Conservation (phyloP, 2,797 vertebrate genomes). For the Uromys caudimaculatus region DNA sequence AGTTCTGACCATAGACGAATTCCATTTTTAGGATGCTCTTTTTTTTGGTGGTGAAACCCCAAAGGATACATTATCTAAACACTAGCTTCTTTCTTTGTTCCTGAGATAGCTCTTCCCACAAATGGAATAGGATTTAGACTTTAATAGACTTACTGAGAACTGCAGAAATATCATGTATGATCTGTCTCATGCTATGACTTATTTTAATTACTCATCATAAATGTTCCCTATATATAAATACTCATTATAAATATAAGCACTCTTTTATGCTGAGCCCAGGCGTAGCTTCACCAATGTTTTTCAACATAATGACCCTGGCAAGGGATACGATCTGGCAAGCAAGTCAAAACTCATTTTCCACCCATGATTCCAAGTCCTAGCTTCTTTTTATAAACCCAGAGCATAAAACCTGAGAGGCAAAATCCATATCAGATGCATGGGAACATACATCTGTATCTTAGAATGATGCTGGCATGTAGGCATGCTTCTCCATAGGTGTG, state of each 20-base stretch:
- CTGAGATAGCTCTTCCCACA: constrained; percentile 52
- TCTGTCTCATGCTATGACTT: constrained; percentile 73
- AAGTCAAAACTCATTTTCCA: constrained; percentile 80
- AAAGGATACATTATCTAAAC: not conserved
- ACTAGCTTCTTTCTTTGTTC: constrained; percentile 43
- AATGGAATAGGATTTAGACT: constrained; percentile 51
- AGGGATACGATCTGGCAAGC: constrained; percentile 75
- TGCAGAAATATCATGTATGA: constrained; percentile 76
- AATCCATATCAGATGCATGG: constrained; percentile 62
- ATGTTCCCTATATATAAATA: constrained; percentile 79
- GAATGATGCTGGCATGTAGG: constrained; percentile 45
- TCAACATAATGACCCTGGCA: constrained; percentile 80
- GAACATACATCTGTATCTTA: constrained; percentile 42
- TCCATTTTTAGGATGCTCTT: constrained; percentile 27
- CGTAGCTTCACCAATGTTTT: constrained; percentile 71
- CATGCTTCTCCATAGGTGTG: not conserved
- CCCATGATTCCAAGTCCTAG: constrained; percentile 77
- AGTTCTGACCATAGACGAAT: constrained; percentile 31
- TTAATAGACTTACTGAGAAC: constrained; percentile 76
- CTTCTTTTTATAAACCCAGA: constrained; percentile 49
- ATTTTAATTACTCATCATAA: constrained; percentile 81
- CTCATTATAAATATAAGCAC: constrained; percentile 80
- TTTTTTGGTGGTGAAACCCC: constrained; percentile 12
- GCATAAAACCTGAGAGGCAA: constrained; percentile 49
- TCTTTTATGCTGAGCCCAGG: constrained; percentile 76